These are phyloP conservation scores for Ephydatia muelleri DNA, from an alignment of 37 sponge, comb jelly and placozoan species.

Conservation along the genomic window DNA sequence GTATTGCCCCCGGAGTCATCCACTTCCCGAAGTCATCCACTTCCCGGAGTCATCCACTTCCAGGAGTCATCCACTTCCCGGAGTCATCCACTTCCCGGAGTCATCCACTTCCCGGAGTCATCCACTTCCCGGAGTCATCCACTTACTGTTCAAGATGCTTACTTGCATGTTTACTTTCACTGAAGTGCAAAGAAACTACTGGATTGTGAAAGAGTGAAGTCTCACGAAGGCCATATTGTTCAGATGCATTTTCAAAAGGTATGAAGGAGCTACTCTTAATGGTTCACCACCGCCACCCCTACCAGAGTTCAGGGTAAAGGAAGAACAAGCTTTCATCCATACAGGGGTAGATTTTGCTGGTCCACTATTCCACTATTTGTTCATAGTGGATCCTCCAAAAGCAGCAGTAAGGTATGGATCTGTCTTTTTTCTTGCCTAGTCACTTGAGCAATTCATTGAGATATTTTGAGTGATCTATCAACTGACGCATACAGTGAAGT, in stretches of 20 bases:
- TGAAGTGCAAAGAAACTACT: constrained; percentile 16
- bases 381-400: not conserved
- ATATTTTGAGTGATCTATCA: constrained; percentile 2
- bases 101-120: not conserved
- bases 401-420: constrained; percentile 3
- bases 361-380: not conserved
- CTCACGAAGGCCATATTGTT: not conserved
- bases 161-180: not conserved
- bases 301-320: constrained; percentile 1
- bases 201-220: constrained; percentile 2
- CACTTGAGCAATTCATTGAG: constrained; percentile 7
- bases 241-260: constrained; percentile 3
- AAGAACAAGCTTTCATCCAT: not conserved
- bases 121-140: too few relatives aligned
- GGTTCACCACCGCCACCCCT: constrained; percentile 18
- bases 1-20: too few relatives aligned
- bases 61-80: too few relatives aligned
- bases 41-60: too few relatives aligned
- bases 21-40: too few relatives aligned
- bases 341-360: constrained; percentile 3
- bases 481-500: not conserved
- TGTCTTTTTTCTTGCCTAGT: constrained; percentile 1
- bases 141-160: not conserved
- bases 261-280: not conserved
- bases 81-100: too few relatives aligned